Percentiles rank a stretch among this genome's conserved stretches.
These are phyloP conservation scores for Pollenia amentaria DNA, from an alignment of 2,888 invertebrate genomes.

Conservation along the genomic window DNA sequence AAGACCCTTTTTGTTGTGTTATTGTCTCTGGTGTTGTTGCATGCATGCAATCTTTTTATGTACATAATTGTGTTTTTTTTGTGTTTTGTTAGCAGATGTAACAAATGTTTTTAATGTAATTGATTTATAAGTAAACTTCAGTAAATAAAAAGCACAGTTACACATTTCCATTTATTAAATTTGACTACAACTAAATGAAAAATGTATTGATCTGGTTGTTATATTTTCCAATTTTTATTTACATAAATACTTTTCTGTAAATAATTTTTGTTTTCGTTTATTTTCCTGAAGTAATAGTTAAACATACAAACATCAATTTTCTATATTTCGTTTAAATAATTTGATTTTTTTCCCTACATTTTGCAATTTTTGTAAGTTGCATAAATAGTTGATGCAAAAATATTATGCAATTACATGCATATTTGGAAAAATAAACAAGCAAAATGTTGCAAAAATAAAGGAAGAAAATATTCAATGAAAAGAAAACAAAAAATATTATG, in stretches of 20 bases:
- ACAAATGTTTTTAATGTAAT: slow-evolving; percentile 67
- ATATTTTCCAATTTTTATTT: not conserved
- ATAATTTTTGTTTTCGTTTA: not conserved
- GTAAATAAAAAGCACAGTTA: slow-evolving; percentile 33
- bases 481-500: not conserved
- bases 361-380: slow-evolving; percentile 27
- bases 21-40: slow-evolving; percentile 57
- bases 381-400: slow-evolving; percentile 57
- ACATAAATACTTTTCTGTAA: not conserved
- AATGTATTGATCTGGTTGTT: not conserved
- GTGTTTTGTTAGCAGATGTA: slow-evolving; percentile 59
- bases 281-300: not conserved
- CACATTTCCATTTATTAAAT: not conserved
- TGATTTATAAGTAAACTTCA: slow-evolving; percentile 66
- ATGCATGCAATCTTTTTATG: slow-evolving; percentile 64
- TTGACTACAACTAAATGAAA: not conserved
- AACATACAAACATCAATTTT: not conserved
- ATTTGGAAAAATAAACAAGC: slow-evolving; percentile 53
- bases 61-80: slow-evolving; percentile 31
- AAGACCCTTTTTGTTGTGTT: slow-evolving; percentile 15
- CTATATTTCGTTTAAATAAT: slow-evolving; percentile 19
- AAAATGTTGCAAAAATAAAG: slow-evolving; percentile 19
- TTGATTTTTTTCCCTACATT: slow-evolving; percentile 20
- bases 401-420: slow-evolving; percentile 68
- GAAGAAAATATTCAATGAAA: not conserved